Conservation (phyloP, 1,140 invertebrate species). For the Pachypsylla venusta region DNA sequence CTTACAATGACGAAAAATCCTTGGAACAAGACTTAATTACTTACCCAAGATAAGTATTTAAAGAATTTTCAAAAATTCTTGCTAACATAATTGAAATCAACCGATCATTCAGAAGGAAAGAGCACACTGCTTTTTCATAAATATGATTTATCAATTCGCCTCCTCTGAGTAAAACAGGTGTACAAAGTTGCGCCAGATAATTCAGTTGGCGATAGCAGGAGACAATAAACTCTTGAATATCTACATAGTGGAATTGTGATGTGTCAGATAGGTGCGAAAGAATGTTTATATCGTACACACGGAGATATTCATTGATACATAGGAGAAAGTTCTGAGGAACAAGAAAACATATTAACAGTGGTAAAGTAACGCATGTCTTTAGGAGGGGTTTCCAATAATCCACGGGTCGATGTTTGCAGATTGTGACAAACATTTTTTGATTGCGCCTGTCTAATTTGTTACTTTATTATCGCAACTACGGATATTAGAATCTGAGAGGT, state of each 20-base stretch:
- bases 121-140: not conserved
- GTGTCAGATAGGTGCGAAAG: not conserved
- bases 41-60: not conserved
- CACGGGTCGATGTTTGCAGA: too few relatives aligned
- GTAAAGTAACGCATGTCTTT: not conserved
- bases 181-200: not conserved
- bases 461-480: not conserved
- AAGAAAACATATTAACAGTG: not conserved
- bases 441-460: not conserved
- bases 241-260: not conserved
- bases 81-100: not conserved
- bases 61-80: not conserved
- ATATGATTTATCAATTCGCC: not conserved
- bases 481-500: not conserved
- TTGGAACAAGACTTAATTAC: not conserved
- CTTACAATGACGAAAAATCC: not conserved
- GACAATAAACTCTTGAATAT: not conserved
- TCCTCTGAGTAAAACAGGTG: too few relatives aligned
- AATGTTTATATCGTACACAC: not conserved
- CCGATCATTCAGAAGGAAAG: not conserved
- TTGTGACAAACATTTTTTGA: too few relatives aligned
- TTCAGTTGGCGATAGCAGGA: not conserved
- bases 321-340: not conserved
- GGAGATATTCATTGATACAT: not conserved
- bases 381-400: too few relatives aligned